phyloP scores from a whole-genome alignment of 2,797 vertebrate species.

The Lates japonicus region DNA sequence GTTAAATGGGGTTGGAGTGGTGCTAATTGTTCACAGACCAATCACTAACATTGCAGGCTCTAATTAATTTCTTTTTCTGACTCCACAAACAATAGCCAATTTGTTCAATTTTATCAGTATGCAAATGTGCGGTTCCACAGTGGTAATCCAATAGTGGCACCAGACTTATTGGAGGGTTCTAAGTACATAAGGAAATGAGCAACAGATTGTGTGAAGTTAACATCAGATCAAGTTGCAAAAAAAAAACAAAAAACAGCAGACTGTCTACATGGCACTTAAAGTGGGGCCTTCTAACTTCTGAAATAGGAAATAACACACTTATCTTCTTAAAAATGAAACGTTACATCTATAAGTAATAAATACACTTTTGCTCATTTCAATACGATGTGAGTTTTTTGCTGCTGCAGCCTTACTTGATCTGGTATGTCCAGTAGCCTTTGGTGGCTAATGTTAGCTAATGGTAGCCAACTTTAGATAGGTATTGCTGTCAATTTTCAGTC shows the following conservation, averaged over 20 bases:
- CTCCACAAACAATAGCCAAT: slow-evolving; percentile 52
- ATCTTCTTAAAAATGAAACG: background rate
- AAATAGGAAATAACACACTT: background rate
- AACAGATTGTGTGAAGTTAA: slow-evolving; percentile 1
- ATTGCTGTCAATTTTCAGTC: background rate
- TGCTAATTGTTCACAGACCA: slow-evolving; percentile 64
- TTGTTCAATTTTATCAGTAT: slow-evolving; percentile 52
- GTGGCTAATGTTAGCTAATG: background rate
- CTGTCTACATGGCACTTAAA: background rate
- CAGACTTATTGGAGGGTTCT: slow-evolving; percentile 8
- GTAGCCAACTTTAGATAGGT: background rate
- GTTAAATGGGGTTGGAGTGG: slow-evolving; percentile 51
- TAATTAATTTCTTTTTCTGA: slow-evolving; percentile 50
- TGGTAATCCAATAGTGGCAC: slow-evolving; percentile 11
- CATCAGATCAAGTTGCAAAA: slow-evolving; percentile 25
- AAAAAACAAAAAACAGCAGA: background rate
- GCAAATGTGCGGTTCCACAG: slow-evolving; percentile 23
- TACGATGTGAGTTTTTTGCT: background rate
- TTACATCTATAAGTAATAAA: background rate
- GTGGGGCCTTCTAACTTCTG: background rate
- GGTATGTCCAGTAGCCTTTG: background rate
- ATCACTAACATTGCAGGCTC: slow-evolving; percentile 47
- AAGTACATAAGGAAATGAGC: background rate
- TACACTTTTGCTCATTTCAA: background rate
- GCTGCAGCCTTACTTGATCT: background rate